Percentiles rank a stretch among this genome's conserved stretches.
These are phyloP conservation scores for Acrossocheilus fasciatus DNA, from an alignment of 2,797 vertebrate genomes.

Conservation along the genomic window DNA sequence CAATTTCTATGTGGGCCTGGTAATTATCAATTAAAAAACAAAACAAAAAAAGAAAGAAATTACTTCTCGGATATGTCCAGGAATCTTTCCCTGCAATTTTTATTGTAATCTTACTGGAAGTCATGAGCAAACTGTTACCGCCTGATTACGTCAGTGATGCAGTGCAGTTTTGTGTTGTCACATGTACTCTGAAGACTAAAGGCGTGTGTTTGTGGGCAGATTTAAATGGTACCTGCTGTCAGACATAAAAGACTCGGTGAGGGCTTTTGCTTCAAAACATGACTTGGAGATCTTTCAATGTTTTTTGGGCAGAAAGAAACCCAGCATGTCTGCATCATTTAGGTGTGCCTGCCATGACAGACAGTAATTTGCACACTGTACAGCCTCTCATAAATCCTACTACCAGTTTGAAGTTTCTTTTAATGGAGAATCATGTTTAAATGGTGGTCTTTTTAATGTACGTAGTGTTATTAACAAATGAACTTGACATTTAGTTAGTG, in stretches of 20 bases:
- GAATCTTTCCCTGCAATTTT: constrained; percentile 4
- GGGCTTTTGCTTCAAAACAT: neutral
- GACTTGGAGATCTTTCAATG: neutral
- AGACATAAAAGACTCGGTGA: constrained; percentile 6
- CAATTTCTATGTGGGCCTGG: constrained; percentile 6
- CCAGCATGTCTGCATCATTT: constrained; percentile 2
- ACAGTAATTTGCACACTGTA: constrained; percentile 87
- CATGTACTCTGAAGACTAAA: constrained; percentile 21
- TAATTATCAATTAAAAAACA: neutral
- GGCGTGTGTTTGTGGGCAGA: constrained; percentile 25
- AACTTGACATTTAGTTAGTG: constrained; percentile 69
- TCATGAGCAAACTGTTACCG: neutral
- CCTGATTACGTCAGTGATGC: constrained; percentile 4
- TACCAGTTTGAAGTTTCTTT: constrained; percentile 61
- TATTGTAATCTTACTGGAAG: constrained; percentile 26
- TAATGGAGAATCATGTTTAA: constrained; percentile 84
- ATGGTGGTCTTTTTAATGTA: constrained; percentile 87
- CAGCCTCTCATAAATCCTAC: constrained; percentile 84
- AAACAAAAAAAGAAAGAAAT: neutral
- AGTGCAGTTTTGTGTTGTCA: neutral
- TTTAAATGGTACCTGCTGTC: neutral
- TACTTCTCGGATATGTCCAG: neutral
- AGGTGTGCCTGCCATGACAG: constrained; percentile 66
- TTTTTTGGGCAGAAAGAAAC: neutral
- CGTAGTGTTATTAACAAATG: constrained; percentile 81